These are phyloP conservation scores for Drosophila stalkeri DNA, from an alignment of 2,888 invertebrate genomes.

Conservation along the genomic window DNA sequence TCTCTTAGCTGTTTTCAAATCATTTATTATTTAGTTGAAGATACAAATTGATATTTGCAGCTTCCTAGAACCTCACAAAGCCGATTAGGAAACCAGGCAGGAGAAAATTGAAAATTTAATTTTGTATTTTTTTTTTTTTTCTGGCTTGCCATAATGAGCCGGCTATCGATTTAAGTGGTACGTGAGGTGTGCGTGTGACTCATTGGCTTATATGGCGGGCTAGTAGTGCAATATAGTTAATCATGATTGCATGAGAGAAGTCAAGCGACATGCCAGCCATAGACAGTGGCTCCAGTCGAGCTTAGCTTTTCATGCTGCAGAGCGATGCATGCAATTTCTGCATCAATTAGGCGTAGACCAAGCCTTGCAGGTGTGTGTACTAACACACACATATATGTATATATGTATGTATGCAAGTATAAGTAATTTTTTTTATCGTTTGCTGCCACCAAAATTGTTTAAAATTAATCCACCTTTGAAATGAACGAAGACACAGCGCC, in stretches of 20 bases:
- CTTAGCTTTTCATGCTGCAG: conserved; percentile 66
- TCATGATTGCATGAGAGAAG: conserved; percentile 76
- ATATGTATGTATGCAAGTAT: conserved; percentile 48
- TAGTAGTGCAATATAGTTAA: conserved; percentile 66
- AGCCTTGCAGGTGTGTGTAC: conserved; percentile 37
- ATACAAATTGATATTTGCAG: background rate
- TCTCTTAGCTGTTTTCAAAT: background rate
- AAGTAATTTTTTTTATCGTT: conserved; percentile 66
- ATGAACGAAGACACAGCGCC: conserved; percentile 39
- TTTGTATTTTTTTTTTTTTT: conserved; percentile 13
- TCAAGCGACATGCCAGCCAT: conserved; percentile 59
- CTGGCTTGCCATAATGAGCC: conserved; percentile 39
- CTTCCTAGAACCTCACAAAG: conserved; percentile 12
- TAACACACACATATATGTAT: background rate
- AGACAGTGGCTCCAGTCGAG: conserved; percentile 45
- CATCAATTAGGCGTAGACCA: conserved; percentile 76
- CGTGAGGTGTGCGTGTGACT: conserved; percentile 57
- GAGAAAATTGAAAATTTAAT: conserved; percentile 38
- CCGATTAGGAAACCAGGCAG: conserved; percentile 31
- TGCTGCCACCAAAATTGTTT: conserved; percentile 70
- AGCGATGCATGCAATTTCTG: conserved; percentile 72
- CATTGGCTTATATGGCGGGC: conserved; percentile 40
- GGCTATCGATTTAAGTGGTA: conserved; percentile 55
- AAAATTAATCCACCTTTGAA: conserved; percentile 69
- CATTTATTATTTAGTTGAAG: background rate